phyloP scores from a whole-genome alignment of 1,140 invertebrate species.

The Schlechtendalia chinensis region DNA sequence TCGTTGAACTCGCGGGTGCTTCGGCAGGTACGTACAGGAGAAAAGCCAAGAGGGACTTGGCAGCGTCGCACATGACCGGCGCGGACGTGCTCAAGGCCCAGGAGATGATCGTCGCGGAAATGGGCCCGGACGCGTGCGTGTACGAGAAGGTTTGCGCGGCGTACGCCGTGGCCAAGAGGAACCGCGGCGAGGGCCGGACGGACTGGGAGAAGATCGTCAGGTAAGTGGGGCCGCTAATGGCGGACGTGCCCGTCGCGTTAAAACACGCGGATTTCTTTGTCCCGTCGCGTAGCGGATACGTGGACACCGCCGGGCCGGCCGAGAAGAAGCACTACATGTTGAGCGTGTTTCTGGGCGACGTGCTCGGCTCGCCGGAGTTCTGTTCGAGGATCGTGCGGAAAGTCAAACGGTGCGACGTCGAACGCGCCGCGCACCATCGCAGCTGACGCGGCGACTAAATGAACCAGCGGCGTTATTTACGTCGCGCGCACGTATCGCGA shows the following conservation, averaged over 20 bases:
- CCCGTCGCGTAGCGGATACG: slow-evolving; percentile 75
- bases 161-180: slow-evolving; percentile 59
- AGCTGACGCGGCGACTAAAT: neutral
- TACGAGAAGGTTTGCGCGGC: slow-evolving; percentile 69
- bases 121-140: slow-evolving; percentile 69
- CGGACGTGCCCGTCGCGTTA: no score
- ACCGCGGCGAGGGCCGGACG: slow-evolving; percentile 19
- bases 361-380: slow-evolving; percentile 71
- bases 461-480: neutral
- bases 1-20: no score
- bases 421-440: neutral
- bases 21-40: slow-evolving; percentile 66
- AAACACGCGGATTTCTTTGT: no score
- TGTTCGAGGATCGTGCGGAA: slow-evolving; percentile 75
- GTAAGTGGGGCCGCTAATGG: no score
- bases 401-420: slow-evolving; percentile 58
- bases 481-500: no score
- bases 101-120: slow-evolving; percentile 67
- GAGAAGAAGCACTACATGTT: slow-evolving; percentile 77
- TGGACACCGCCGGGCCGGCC: slow-evolving; percentile 67
- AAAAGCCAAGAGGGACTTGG: slow-evolving; percentile 58
- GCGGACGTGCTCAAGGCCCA: slow-evolving; percentile 65
- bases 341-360: slow-evolving; percentile 78
- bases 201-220: slow-evolving; percentile 52
- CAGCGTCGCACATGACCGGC: slow-evolving; percentile 59